Base-by-base conservation (phyloP, 2,113 vertebrate species). In the Gymnarchus niloticus region DNA sequence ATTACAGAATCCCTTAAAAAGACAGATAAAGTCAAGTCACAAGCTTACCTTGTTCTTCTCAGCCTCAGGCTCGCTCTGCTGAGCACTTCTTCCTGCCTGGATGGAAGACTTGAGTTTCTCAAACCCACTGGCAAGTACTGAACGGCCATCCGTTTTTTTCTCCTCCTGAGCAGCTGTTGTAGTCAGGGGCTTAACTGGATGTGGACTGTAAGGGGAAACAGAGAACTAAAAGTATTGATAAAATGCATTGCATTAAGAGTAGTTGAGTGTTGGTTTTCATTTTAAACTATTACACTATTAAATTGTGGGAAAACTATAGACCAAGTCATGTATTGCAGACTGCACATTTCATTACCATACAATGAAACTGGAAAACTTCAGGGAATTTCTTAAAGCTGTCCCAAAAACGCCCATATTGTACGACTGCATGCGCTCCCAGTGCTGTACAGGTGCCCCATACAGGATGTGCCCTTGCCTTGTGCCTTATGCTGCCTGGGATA, bases 121-220 rank as follows among this genome's bases (percentile, higher is more conserved):
- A 88, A 95, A 91, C 19, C 93, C 93, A 0, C 92, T 93, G 91
- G 88, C 94, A 56, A 97, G 92, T 0, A 96, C 97, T 0, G 94
- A 95, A 14, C 95, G 94, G 82, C 94, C 90, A 28, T 92, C 90
- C 12, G 61, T 33, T 89, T 93, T 96, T 93, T 94, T 96, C 86
- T 97, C 96, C 0, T 86, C 89, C 25, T 93, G 85, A 33, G 88
- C 81, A 9, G 84, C 80, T 76, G 84, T 85, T 0, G 94, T 89
- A 1, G 93, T 97, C 89, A 99, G 93, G 14, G 98, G 98, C 89
- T 96, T 99, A 93, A 99, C 97, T 0, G 94, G 96, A 86, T 99
- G 98, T n/a, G 97, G 94, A 89, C 98, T 99, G 92, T 0, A 59
- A 91, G 65, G 56, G 82, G 37, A 57, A 86, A 86, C 69, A 87